phyloP scores from a whole-genome alignment of 2,888 invertebrate species.

The Cremastinae sp. region DNA sequence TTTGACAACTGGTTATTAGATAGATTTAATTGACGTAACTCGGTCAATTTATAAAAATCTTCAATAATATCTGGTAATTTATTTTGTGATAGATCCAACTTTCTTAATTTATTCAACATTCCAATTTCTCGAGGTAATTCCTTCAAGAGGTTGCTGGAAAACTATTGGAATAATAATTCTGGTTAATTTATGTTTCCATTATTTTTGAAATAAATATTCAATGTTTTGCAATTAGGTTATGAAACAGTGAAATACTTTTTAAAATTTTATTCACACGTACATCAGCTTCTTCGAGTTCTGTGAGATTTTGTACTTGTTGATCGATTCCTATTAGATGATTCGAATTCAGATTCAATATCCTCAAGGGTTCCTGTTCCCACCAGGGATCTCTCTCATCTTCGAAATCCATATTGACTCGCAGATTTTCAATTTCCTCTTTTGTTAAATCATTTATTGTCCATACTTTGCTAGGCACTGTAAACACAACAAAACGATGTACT shows the following conservation, averaged over 20 bases:
- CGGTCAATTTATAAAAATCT: constrained; percentile 86
- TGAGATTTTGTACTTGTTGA: constrained; percentile 85
- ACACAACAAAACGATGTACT: constrained; percentile 10
- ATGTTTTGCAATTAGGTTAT: neutral
- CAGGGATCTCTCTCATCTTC: constrained; percentile 85
- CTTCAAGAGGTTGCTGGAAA: constrained; percentile 91
- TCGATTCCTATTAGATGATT: constrained; percentile 86
- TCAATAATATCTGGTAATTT: constrained; percentile 84
- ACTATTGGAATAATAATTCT: constrained; percentile 81
- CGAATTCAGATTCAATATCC: constrained; percentile 89
- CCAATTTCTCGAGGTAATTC: constrained; percentile 88
- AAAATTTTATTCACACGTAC: constrained; percentile 81
- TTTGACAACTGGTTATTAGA: constrained; percentile 88
- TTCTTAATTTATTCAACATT: constrained; percentile 85
- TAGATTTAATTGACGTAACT: constrained; percentile 87
- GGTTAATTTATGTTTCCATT: too few species aligned
- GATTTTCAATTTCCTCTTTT: constrained; percentile 82
- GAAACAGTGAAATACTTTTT: neutral
- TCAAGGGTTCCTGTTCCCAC: constrained; percentile 92
- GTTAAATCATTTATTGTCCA: constrained; percentile 88
- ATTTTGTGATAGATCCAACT: constrained; percentile 87
- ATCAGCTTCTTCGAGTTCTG: constrained; percentile 86
- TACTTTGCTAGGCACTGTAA: constrained; percentile 87
- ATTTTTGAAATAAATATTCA: neutral
- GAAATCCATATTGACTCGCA: constrained; percentile 84